These are phyloP conservation scores for Lumbricus terrestris DNA, from an alignment of 2,888 invertebrate genomes.

Conservation along the genomic window DNA sequence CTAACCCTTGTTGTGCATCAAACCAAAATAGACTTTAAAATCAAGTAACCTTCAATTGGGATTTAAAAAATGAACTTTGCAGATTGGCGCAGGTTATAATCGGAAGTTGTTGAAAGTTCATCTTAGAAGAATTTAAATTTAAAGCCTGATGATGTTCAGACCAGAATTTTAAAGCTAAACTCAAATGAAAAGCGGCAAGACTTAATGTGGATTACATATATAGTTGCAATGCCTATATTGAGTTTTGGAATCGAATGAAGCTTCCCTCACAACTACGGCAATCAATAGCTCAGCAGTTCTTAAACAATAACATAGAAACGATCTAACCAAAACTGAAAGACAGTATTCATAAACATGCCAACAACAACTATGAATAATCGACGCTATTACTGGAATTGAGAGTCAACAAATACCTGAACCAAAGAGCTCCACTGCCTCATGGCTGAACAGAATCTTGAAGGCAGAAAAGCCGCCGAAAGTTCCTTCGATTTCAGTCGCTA, in stretches of 20 bases:
- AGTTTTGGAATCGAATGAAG: background rate
- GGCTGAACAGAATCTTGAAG: conserved; percentile 45
- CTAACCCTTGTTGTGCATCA: too few species aligned
- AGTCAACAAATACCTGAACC: conserved; percentile 48
- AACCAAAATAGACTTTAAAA: too few species aligned
- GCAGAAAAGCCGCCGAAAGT: conserved; percentile 45
- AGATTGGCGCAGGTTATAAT: background rate
- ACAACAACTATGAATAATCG: background rate
- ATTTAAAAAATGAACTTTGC: background rate
- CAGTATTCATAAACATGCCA: background rate
- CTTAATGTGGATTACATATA: background rate
- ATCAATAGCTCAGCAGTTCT: background rate
- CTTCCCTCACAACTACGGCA: background rate
- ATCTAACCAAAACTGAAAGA: background rate
- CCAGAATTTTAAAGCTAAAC: too few species aligned
- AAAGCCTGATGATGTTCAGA: too few species aligned
- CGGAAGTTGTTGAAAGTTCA: background rate
- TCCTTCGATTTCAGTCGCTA: conserved; percentile 41
- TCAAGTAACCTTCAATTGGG: background rate
- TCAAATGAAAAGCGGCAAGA: too few species aligned
- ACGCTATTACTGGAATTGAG: background rate
- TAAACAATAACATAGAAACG: background rate
- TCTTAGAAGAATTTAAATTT: too few species aligned
- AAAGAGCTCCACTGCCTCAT: conserved; percentile 44
- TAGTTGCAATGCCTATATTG: background rate